Conservation (phyloP, 2,888 invertebrate species). For the Drosophila lacicola region DNA sequence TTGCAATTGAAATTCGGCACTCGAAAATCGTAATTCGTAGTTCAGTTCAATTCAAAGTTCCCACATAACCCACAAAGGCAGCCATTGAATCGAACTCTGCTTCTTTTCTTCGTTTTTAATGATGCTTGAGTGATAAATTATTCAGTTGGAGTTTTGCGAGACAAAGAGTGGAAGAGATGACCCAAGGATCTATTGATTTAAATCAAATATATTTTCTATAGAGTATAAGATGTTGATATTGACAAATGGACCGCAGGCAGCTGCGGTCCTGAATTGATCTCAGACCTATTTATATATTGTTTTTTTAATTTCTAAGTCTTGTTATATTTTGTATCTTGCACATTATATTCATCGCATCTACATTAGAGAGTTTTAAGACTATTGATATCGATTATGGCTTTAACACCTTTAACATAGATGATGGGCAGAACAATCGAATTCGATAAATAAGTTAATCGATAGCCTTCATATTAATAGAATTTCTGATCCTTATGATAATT, state of each 20-base stretch:
- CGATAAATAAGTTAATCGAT: too few species aligned
- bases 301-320: neutral
- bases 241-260: slow-evolving; percentile 21
- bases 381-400: too few species aligned
- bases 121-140: slow-evolving; percentile 63
- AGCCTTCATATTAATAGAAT: too few species aligned
- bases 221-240: neutral
- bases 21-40: too few species aligned
- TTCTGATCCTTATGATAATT: too few species aligned
- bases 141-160: slow-evolving; percentile 1
- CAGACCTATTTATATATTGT: neutral
- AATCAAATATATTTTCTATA: slow-evolving; percentile 7
- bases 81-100: slow-evolving; percentile 35
- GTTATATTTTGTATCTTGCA: neutral
- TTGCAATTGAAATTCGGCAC: slow-evolving; percentile 27
- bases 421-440: too few species aligned
- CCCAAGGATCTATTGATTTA: slow-evolving; percentile 1
- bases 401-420: too few species aligned
- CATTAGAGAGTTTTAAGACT: neutral
- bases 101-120: slow-evolving; percentile 47
- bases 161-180: neutral
- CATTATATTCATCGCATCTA: neutral
- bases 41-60: slow-evolving; percentile 50
- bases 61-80: slow-evolving; percentile 46
- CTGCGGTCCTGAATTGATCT: neutral